These are phyloP conservation scores for Fulica atra DNA, from an alignment of 2,113 vertebrate genomes.

Conservation along the genomic window DNA sequence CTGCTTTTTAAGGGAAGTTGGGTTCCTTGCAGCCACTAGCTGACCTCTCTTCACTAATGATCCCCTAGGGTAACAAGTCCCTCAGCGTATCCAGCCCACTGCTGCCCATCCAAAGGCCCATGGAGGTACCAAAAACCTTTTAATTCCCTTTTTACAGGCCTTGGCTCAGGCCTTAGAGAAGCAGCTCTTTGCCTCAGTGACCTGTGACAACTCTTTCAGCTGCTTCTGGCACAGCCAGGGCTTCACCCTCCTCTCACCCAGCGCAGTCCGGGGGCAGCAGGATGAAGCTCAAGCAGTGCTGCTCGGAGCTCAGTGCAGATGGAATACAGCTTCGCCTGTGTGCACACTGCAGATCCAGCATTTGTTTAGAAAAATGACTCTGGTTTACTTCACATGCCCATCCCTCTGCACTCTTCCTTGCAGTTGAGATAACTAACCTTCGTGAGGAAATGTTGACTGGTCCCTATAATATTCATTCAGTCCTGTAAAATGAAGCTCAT, in stretches of 20 bases:
- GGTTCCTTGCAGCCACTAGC: not conserved
- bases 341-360: not conserved
- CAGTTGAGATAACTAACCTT: not conserved
- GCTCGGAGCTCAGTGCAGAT: not conserved
- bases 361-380: slow-evolving; percentile 5
- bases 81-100: not conserved
- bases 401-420: not conserved
- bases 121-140: not conserved
- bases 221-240: not conserved
- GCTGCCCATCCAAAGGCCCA: not conserved
- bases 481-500: not conserved
- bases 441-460: not conserved
- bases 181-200: not conserved
- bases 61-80: not conserved
- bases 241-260: rapidly evolving
- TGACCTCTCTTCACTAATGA: not conserved
- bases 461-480: not conserved
- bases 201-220: not conserved
- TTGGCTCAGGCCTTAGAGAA: not conserved
- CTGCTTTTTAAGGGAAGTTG: not conserved
- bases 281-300: not conserved
- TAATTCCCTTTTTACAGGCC: not conserved
- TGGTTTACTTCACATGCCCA: not conserved
- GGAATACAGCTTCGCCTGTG: not conserved
- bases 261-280: not conserved